Base-by-base conservation (phyloP, 2,797 vertebrate genomes). In the Thripadectes ignobilis region DNA sequence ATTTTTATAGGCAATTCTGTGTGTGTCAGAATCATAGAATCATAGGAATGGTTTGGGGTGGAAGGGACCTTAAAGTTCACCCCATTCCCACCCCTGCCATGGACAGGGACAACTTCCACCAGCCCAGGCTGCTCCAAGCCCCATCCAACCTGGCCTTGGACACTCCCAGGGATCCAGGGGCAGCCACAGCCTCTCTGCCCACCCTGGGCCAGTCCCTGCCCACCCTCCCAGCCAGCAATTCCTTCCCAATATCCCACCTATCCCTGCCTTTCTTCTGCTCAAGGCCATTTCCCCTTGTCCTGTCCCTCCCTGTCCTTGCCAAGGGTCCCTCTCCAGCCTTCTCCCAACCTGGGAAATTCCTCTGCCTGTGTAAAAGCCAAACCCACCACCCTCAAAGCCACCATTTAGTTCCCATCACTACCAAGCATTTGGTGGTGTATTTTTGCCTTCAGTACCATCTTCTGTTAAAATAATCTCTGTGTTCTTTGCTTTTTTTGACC, bases 161-260 rank as follows among this genome's bases (percentile, higher is more conserved):
- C 49, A 76, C 27, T 82, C 0, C 32, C 63, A 55, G 69, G 62
- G 62, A 82, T 68, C 43, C 43, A 45, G 62, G 34, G 41, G 26
- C 52, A 74, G 46, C 77, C 55, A 5, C 62, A 88, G 48, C 54
- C 22, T 0, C 34, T 36, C 62, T 10, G 49, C 58, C 51, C 26
- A 68, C 6, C 24, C 54, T n/a, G 32, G 49, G 30, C 59, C 61
- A 65, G 43, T 5, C 0, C 34, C 34, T 84, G 0, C 2, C 32
- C 30, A 61, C 12, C 52, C 57, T 76, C 7, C 0, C 19, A 76
- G 38, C 1, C 2, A 45, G 2, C 1, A 79, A 51, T n/a, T n/a
- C 45, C 67, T 73, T 1, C 38, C 45, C 72, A 30, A 32, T 2
- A 30, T 65, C 58, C 72, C 72, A 51, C 13, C 5, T 0, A 3